These are phyloP conservation scores for Agrilus biguttatus DNA, from an alignment of 2,888 invertebrate species.

Conservation along the genomic window DNA sequence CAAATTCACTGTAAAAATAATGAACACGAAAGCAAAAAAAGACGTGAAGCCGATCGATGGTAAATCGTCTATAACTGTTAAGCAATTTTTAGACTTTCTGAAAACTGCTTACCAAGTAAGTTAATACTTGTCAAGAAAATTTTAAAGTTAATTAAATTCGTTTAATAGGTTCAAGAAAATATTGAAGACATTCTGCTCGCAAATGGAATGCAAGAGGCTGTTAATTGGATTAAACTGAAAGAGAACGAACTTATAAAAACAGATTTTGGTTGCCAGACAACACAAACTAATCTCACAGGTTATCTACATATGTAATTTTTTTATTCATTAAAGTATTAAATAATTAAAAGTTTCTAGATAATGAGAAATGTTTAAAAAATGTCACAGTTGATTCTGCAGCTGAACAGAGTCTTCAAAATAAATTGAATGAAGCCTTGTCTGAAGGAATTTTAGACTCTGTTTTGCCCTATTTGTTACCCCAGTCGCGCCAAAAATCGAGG, in stretches of 20 bases:
- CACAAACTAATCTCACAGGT: conserved; percentile 10
- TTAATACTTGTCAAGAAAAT: neutral
- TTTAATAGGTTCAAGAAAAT: conserved; percentile 27
- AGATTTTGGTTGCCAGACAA: conserved; percentile 19
- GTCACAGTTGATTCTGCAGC: neutral
- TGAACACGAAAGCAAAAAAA: too few relatives aligned
- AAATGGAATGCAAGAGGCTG: conserved; percentile 31
- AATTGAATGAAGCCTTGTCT: conserved; percentile 46
- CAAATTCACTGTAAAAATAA: too few relatives aligned
- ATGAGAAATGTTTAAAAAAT: neutral
- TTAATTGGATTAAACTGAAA: conserved; percentile 35
- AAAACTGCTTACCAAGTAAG: conserved; percentile 55
- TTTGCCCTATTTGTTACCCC: conserved; percentile 55
- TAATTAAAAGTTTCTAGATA: neutral
- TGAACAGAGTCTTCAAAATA: conserved; percentile 11
- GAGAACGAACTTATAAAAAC: conserved; percentile 27
- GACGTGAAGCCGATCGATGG: too few relatives aligned
- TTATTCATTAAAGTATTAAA: too few relatives aligned
- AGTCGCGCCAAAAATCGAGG: conserved; percentile 6
- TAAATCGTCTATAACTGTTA: conserved; percentile 31
- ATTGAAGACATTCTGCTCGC: conserved; percentile 32
- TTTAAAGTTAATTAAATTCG: neutral
- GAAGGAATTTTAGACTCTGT: conserved; percentile 76
- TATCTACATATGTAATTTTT: neutral
- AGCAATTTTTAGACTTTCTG: conserved; percentile 58